Evolutionary conservation across 30 jellyfish, hydroid and myxozoan genomes (phyloP).

Genomic region (Aurelia aurita): DNA sequence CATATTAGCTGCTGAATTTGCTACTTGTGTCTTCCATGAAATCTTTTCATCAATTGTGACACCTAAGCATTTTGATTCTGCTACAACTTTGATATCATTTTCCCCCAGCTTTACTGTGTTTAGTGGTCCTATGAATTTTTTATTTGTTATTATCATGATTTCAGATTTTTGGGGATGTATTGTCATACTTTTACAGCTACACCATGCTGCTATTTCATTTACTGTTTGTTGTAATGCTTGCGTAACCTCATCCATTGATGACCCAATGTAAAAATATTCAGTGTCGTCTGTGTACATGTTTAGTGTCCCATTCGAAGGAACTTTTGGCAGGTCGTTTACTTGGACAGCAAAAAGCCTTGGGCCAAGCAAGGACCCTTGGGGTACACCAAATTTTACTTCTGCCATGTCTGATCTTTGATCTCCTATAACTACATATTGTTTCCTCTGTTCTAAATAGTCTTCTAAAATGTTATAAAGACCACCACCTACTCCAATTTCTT

Average conservation of each 20-base stretch:
- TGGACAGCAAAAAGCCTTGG: slow-evolving; percentile 7
- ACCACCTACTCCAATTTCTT: slow-evolving; percentile 12
- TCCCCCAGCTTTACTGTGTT: too few relatives aligned
- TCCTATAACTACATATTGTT: slow-evolving; percentile 40
- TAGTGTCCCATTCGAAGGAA: slow-evolving; percentile 26
- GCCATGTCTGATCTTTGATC: slow-evolving; percentile 33
- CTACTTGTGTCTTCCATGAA: too few relatives aligned
- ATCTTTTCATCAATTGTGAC: too few relatives aligned
- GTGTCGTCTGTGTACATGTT: slow-evolving; percentile 55
- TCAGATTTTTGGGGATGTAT: too few relatives aligned
- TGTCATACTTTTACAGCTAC: too few relatives aligned
- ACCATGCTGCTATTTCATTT: too few relatives aligned
- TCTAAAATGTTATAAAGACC: background rate
- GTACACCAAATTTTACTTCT: slow-evolving; percentile 45
- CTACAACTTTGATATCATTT: slow-evolving; percentile 32
- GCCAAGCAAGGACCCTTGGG: too few relatives aligned
- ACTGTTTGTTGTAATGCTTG: too few relatives aligned
- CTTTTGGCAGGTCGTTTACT: slow-evolving; percentile 66
- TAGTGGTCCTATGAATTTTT: too few relatives aligned
- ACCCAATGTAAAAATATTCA: slow-evolving; percentile 16
- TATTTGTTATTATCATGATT: too few relatives aligned
- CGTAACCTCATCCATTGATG: background rate
- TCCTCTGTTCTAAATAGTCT: slow-evolving; percentile 35
- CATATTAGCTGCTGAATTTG: slow-evolving; percentile 2
- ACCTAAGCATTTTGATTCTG: slow-evolving; percentile 9